A percentile compares a stretch with the other conserved stretches of the same genome.
phyloP scores from a whole-genome alignment of 1,140 invertebrate species.

The Diorhabda elongata region DNA sequence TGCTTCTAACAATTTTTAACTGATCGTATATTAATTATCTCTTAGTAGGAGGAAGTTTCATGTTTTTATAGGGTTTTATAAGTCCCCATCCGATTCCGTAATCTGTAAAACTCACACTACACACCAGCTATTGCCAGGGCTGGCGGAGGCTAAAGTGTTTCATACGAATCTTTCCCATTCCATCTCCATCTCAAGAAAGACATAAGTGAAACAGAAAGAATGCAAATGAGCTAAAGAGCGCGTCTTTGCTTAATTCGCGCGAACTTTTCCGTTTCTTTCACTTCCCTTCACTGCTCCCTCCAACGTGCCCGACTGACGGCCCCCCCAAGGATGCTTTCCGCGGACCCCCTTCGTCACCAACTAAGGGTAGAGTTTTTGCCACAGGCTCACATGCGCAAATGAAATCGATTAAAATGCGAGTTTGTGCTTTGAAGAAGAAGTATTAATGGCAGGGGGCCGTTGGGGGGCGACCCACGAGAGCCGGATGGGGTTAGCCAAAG shows the following conservation, averaged over 20 bases:
- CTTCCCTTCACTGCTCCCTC: slow-evolving; percentile 12
- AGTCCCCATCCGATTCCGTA: neutral
- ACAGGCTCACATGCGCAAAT: slow-evolving; percentile 49
- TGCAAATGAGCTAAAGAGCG: slow-evolving; percentile 45
- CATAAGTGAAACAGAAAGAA: slow-evolving; percentile 45
- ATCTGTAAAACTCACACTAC: neutral
- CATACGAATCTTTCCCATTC: slow-evolving; percentile 11
- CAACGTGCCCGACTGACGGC: slow-evolving; percentile 12
- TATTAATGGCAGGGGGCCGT: slow-evolving; percentile 45
- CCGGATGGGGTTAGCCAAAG: neutral
- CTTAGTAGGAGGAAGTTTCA: neutral
- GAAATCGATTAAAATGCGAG: slow-evolving; percentile 49
- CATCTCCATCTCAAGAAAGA: slow-evolving; percentile 31
- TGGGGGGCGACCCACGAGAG: slow-evolving; percentile 14
- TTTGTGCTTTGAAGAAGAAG: slow-evolving; percentile 48
- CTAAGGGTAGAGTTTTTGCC: slow-evolving; percentile 46
- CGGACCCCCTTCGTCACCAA: slow-evolving; percentile 32
- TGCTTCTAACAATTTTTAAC: neutral
- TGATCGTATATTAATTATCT: neutral
- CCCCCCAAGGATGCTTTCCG: slow-evolving; percentile 31
- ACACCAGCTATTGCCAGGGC: neutral
- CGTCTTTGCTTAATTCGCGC: slow-evolving; percentile 47
- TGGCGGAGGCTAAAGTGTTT: neutral
- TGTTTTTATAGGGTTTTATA: neutral
- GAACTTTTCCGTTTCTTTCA: slow-evolving; percentile 47